A percentile compares a stretch with the other conserved stretches of the same genome.
phyloP scores from a whole-genome alignment of 2,113 vertebrate genomes.

The Bos taurus region DNA sequence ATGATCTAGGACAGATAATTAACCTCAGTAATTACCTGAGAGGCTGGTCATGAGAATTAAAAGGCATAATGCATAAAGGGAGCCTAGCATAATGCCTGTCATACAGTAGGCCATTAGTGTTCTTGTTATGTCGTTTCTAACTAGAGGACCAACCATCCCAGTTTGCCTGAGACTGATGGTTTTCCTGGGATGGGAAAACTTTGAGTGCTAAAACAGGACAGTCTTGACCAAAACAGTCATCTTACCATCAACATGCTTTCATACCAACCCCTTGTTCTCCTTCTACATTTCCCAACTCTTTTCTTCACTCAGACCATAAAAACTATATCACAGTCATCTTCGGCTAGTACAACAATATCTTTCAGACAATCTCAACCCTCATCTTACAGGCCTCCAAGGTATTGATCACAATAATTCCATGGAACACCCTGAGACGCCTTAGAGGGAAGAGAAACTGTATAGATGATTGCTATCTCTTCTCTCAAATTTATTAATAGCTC shows the following conservation, averaged over 20 bases:
- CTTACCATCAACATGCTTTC: not conserved
- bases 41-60: not conserved
- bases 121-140: not conserved
- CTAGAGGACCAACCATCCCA: not conserved
- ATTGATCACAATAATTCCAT: not conserved
- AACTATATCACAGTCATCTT: not conserved
- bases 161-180: not conserved
- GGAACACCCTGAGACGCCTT: not conserved
- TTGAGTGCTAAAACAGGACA: not conserved
- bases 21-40: not conserved
- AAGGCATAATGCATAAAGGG: not conserved
- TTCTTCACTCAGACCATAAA: not conserved
- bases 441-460: not conserved
- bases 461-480: not conserved
- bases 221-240: not conserved
- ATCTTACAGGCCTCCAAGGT: not conserved
- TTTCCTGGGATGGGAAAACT: not conserved
- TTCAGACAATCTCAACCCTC: not conserved
- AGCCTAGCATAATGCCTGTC: not conserved
- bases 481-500: not conserved
- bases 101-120: not conserved
- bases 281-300: not conserved
- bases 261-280: not conserved
- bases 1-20: not conserved
- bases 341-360: not conserved